phyloP scores from a whole-genome alignment of 2,797 vertebrate genomes.

The Sorex maritimensis region DNA sequence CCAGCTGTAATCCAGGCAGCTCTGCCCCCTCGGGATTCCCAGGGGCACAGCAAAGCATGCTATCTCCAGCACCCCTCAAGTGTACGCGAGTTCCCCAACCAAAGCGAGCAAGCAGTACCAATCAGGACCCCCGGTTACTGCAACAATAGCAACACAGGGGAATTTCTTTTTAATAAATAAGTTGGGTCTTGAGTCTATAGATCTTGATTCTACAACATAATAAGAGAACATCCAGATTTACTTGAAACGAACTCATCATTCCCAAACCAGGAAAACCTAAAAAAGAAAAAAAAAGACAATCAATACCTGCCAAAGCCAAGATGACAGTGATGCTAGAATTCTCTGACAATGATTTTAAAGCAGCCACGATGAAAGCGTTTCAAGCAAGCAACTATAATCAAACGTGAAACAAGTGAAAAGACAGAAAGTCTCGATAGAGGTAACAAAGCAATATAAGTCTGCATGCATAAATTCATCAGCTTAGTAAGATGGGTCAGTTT shows the following conservation, averaged over 20 bases:
- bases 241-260: not conserved
- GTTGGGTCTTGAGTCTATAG: not conserved
- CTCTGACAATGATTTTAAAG: not conserved
- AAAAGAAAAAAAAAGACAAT: constrained; percentile 25
- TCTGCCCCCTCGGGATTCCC: no score
- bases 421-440: not conserved
- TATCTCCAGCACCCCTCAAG: no score
- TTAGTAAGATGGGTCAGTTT: not conserved
- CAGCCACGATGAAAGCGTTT: not conserved
- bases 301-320: not conserved
- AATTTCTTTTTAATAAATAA: not conserved
- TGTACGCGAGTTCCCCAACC: no score
- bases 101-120: not conserved
- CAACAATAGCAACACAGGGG: not conserved
- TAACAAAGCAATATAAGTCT: not conserved
- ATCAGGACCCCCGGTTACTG: not conserved
- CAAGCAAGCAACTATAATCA: not conserved
- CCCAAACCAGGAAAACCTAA: not conserved
- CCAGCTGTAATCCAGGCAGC: not conserved
- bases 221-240: not conserved
- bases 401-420: constrained; percentile 14
- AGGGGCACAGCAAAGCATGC: no score
- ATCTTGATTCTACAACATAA: no score
- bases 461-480: not conserved
- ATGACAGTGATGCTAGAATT: not conserved